Evolutionary conservation across 2,888 invertebrate genomes (phyloP).

Genomic region (Phoronis australis): DNA sequence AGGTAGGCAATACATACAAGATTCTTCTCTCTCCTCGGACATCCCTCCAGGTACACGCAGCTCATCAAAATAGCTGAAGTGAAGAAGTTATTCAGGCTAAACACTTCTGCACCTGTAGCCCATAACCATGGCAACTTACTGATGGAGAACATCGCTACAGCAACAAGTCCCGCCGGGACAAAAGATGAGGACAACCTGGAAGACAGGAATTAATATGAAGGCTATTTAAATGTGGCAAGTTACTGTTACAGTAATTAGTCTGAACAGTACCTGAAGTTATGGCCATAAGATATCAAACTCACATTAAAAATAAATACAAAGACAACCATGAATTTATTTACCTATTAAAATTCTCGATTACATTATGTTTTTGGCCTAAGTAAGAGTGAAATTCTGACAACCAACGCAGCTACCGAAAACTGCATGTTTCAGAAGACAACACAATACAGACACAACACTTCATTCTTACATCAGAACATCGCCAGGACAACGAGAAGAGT

Average conservation of each 20-base stretch:
- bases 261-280: not conserved
- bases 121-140: slow-evolving; percentile 43
- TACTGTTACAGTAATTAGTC: not conserved
- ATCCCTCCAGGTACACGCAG: no score
- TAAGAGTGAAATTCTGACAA: no score
- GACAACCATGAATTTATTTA: not conserved
- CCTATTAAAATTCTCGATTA: no score
- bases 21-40: no score
- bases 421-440: no score
- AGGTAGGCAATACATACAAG: no score
- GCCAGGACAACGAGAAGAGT: no score
- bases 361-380: no score
- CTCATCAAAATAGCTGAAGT: not conserved
- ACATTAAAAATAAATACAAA: slow-evolving; percentile 2
- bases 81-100: slow-evolving; percentile 45
- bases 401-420: no score
- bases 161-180: slow-evolving; percentile 26
- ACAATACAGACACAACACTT: no score
- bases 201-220: slow-evolving; percentile 4
- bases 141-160: slow-evolving; percentile 31
- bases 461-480: no score
- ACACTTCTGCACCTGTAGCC: slow-evolving; percentile 45
- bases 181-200: slow-evolving; percentile 24
- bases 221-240: not conserved
- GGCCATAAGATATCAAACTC: not conserved